Evolutionary conservation across 2,797 vertebrate genomes (phyloP).

Genomic region (Dipus sagitta): DNA sequence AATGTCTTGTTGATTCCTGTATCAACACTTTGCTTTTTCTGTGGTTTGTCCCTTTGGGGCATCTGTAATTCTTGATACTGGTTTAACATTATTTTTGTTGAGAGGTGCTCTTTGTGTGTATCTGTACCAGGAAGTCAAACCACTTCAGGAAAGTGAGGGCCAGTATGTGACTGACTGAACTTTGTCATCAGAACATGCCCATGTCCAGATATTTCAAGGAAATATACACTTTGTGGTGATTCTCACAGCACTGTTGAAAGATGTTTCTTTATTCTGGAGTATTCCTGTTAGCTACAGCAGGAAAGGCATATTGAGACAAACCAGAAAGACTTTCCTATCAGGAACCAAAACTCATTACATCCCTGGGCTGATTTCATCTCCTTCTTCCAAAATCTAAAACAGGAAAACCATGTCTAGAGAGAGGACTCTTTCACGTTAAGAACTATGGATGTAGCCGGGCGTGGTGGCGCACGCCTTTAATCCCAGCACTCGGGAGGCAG

Average conservation of each 20-base stretch:
- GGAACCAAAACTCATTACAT: constrained; percentile 57
- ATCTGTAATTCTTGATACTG: constrained; percentile 74
- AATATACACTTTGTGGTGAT: constrained; percentile 23
- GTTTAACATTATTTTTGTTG: constrained; percentile 59
- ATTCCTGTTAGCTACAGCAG: not conserved
- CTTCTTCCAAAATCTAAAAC: constrained; percentile 24
- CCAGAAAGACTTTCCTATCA: not conserved
- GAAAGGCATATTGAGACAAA: not conserved
- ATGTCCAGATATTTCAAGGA: not conserved
- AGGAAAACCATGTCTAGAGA: constrained; percentile 16
- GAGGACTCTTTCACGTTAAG: constrained; percentile 43
- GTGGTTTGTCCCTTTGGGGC: not conserved
- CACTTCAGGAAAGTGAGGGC: constrained; percentile 67
- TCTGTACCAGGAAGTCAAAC: constrained; percentile 25
- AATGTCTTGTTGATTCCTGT: constrained; percentile 43
- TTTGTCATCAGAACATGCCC: constrained; percentile 55
- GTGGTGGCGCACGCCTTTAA: too few species aligned
- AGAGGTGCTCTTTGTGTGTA: constrained; percentile 44
- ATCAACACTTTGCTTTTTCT: constrained; percentile 34
- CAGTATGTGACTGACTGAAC: constrained; percentile 30
- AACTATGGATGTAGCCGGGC: constrained; percentile 40
- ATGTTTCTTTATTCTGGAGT: constrained; percentile 51
- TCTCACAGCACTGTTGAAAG: not conserved
- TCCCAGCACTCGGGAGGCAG: too few species aligned
- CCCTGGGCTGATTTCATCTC: not conserved